Evolutionary conservation across 2,888 invertebrate species (phyloP).

Genomic region (Clusia tigrina): DNA sequence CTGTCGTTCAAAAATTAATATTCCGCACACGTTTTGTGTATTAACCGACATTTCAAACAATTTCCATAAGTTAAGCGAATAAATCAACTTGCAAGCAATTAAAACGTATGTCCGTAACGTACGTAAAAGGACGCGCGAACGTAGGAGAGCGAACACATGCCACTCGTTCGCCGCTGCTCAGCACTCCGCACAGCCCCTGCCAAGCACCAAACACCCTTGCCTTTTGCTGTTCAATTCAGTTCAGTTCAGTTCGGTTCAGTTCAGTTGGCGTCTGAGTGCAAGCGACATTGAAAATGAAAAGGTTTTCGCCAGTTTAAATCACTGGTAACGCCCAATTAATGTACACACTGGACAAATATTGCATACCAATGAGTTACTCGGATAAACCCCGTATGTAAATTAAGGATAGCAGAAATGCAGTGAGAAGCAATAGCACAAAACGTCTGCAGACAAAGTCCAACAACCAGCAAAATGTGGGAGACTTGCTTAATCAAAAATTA

Average conservation of each 20-base stretch:
- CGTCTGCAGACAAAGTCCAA: too few relatives aligned
- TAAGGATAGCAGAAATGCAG: too few relatives aligned
- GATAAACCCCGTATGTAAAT: slow-evolving; percentile 5
- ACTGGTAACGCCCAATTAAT: slow-evolving; percentile 59
- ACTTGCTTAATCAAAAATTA: too few relatives aligned
- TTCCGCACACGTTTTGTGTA: slow-evolving; percentile 52
- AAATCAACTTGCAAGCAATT: slow-evolving; percentile 18
- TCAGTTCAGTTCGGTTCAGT: too few relatives aligned
- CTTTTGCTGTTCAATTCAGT: too few relatives aligned
- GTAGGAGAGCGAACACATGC: background rate
- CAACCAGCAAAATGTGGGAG: too few relatives aligned
- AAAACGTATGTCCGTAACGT: slow-evolving; percentile 14
- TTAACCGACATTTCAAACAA: slow-evolving; percentile 57
- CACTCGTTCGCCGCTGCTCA: background rate
- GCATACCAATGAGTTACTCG: slow-evolving; percentile 52
- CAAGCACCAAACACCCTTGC: too few relatives aligned
- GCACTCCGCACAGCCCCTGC: background rate
- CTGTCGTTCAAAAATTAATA: slow-evolving; percentile 36
- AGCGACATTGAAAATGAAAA: background rate
- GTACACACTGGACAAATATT: slow-evolving; percentile 51
- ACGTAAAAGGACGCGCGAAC: slow-evolving; percentile 1
- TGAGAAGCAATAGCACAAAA: too few relatives aligned
- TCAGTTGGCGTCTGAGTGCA: background rate
- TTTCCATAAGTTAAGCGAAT: slow-evolving; percentile 50
- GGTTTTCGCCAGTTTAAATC: slow-evolving; percentile 49